Conservation (phyloP, 2,797 vertebrate species). For the Salmo trutta region DNA sequence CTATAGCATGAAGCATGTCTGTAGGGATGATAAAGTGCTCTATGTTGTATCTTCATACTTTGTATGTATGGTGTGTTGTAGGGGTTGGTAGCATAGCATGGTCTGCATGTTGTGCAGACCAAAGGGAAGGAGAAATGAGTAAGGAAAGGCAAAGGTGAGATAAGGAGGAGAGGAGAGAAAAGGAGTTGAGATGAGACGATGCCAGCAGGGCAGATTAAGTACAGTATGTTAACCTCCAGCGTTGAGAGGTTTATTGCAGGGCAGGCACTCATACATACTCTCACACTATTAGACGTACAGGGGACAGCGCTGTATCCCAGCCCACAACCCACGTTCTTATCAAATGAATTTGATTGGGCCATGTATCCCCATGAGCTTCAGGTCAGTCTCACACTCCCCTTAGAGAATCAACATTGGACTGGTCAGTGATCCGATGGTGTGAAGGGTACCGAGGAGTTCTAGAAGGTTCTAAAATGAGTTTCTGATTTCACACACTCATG, state of each 20-base stretch:
- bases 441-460: neutral
- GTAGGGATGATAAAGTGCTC: neutral
- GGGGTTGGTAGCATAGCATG: neutral
- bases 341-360: too few species aligned
- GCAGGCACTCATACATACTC: neutral
- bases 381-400: too few species aligned
- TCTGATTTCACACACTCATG: slow-evolving; percentile 12
- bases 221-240: neutral
- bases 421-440: neutral
- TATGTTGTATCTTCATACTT: neutral
- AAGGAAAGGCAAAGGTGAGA: neutral
- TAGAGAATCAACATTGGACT: neutral
- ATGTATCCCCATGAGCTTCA: too few species aligned
- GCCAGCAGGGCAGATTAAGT: neutral
- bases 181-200: neutral
- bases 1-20: neutral
- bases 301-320: neutral
- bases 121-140: neutral
- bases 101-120: neutral
- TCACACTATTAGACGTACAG: neutral
- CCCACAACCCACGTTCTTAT: too few species aligned
- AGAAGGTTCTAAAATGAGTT: slow-evolving; percentile 17
- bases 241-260: neutral
- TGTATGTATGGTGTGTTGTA: neutral
- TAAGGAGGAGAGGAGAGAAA: neutral